Base-by-base conservation (phyloP, 2,113 vertebrate genomes). In the Strigops habroptila region DNA sequence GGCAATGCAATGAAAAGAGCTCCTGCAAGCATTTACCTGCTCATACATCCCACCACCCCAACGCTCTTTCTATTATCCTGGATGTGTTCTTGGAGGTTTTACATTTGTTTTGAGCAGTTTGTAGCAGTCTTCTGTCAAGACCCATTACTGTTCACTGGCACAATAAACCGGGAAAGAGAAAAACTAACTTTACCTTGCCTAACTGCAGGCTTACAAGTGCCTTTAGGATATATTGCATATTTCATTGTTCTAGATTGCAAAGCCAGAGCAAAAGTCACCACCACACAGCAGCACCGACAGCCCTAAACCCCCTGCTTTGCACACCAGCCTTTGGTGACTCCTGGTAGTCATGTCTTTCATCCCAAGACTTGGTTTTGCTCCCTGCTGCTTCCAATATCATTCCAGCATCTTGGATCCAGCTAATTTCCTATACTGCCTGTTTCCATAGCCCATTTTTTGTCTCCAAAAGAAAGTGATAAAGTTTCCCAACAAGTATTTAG, bases 1-100 rank as follows among this genome's bases (percentile, higher is more conserved):
- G 23, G 18, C 37, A 62, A 12, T 2, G 22, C 8, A 27, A 7
- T 7, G 21, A 6, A 43, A 79, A 65, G 4, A 7, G 3, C 12
- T 82, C 37, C 44, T 60, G 18, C 14, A 48, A 44, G 43, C 18
- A 5, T 64, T 88, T 67, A 17, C 18, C 15, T 21, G n/a, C 11
- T 31, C 18, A 3, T 27, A 16, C 15, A 71, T 51, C 57, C 37
- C 35, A 39, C 43, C 35, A 24, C 8, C n/a, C 51, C 25, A 15
- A 31, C 4, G 60, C 48, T 70, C 62, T 37, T 86, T 33, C 53
- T 19, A 1, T 71, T 73, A 43, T 15, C 35, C 68, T 57, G 24
- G 30, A 12, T 0, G 0, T 27, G 23, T 60, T 25, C 28, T 27
- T 33, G n/a, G 52, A 43, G 43, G 8, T 89, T 74, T 59, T 31